These are phyloP conservation scores for Megaptera novaeangliae DNA, from an alignment of 2,113 vertebrate genomes.

Conservation along the genomic window DNA sequence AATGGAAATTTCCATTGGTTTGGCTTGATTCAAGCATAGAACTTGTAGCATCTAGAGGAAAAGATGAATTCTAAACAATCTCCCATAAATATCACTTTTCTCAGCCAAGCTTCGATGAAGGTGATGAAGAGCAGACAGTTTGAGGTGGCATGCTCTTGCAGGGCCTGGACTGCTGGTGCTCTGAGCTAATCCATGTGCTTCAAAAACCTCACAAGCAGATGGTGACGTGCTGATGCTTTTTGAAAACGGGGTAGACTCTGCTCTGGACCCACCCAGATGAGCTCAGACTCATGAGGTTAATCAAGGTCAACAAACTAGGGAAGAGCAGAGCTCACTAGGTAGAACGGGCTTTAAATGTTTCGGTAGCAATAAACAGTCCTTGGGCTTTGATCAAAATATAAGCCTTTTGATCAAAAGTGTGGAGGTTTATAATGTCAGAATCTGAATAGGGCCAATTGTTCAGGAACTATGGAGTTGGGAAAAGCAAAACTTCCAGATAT, in stretches of 20 bases:
- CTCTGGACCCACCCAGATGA: slow-evolving; percentile 1
- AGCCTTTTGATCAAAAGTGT: slow-evolving; percentile 9
- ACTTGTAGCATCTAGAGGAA: neutral
- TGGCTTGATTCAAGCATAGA: slow-evolving; percentile 1
- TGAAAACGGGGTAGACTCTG: neutral
- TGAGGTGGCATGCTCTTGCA: neutral
- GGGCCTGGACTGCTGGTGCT: neutral
- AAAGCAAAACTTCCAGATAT: neutral
- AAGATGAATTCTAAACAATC: slow-evolving; percentile 29
- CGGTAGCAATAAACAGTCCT: neutral
- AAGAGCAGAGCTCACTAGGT: neutral
- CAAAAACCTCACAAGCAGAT: neutral
- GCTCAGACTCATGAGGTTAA: neutral
- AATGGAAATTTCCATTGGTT: neutral
- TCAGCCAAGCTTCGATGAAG: slow-evolving; percentile 18
- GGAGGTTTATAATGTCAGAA: neutral
- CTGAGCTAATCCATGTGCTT: slow-evolving; percentile 32
- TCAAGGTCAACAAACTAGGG: neutral
- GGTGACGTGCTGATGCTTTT: slow-evolving; percentile 7
- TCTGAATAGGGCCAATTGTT: neutral
- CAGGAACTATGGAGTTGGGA: neutral
- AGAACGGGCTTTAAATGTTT: neutral
- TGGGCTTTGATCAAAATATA: neutral
- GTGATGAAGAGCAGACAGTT: slow-evolving; percentile 26
- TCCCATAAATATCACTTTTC: neutral